Percentiles rank a stretch among this genome's conserved stretches.
Conservation (phyloP, 2,797 vertebrate species). For the Sebastes nivosus region DNA sequence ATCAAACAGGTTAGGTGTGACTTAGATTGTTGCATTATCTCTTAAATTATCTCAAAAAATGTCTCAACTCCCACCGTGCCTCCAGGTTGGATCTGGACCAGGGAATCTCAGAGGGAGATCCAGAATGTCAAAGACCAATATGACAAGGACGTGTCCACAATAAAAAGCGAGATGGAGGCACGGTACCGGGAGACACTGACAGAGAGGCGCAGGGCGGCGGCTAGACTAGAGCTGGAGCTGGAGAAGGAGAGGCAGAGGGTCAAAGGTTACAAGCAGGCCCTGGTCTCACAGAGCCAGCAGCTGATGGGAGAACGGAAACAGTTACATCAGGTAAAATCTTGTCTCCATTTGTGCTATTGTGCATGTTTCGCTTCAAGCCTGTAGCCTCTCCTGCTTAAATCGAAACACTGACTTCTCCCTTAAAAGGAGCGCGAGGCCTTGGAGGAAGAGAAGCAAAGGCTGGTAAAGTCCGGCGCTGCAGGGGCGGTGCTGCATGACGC, state of each 20-base stretch:
- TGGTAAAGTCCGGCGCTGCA: slow-evolving; percentile 79
- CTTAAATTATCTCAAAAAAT: background rate
- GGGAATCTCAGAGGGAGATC: slow-evolving; percentile 92
- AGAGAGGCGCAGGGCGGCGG: slow-evolving; percentile 85
- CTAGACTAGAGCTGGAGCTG: slow-evolving; percentile 89
- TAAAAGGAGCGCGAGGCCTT: slow-evolving; percentile 83
- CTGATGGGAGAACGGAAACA: slow-evolving; percentile 89
- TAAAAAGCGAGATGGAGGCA: slow-evolving; percentile 87
- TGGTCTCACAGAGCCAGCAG: slow-evolving; percentile 90
- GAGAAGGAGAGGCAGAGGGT: slow-evolving; percentile 93
- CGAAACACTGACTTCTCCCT: slow-evolving; percentile 10
- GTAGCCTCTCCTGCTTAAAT: background rate
- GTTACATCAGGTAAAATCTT: slow-evolving; percentile 82
- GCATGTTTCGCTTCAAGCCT: background rate
- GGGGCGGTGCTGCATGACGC: slow-evolving; percentile 80
- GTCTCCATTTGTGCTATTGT: background rate
- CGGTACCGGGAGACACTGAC: slow-evolving; percentile 87
- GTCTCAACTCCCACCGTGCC: background rate
- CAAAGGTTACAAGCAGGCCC: slow-evolving; percentile 88
- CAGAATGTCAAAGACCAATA: slow-evolving; percentile 84
- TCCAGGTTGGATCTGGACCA: slow-evolving; percentile 97
- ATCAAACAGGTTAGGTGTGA: background rate
- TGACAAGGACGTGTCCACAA: slow-evolving; percentile 76
- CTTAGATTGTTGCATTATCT: background rate
- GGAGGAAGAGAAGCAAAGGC: slow-evolving; percentile 82